Base-by-base conservation (phyloP, 2,888 invertebrate genomes). In the Cerceris rybyensis region DNA sequence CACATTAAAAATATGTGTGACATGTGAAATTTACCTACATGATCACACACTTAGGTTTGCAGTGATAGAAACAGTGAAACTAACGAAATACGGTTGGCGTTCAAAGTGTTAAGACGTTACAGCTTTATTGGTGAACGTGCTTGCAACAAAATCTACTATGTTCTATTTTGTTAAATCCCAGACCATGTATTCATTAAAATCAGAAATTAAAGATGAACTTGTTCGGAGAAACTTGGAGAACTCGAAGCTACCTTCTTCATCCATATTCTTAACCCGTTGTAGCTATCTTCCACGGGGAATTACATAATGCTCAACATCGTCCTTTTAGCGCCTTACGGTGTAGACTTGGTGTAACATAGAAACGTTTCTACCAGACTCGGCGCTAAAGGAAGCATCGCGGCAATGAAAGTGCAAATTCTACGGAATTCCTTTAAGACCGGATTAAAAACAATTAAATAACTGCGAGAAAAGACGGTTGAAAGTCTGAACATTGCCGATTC, bases 121-220 rank as follows among this genome's bases (percentile, higher is more conserved):
- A 28, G 28, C 28, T 28, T 28, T 28, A 28, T 4, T 28, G 28
- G 4, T 28, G 28, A 28, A 28, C 28, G 28, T 28, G 28, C 46
- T 11, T 46, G 1, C 46, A 11, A 5, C 1, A 13, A 46, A 46
- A 13, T 46, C 2, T 13, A 46, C n/a, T n/a, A n/a, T n/a, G 46
- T 46, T 46, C 1, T 13, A 46, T 46, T 43, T 43, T 16, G 9
- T 43, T 57, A 63, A 63, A 63, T 63, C 17, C 17, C n/a, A 28
- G 43, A 75, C 72, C 75, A 72, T 63, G 75, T 72, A 75, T 75
- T 75, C 67, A 63, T 76, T 76, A 76, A 76, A 73, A 73, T 65
- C 46, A 60, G 17, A 75, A 70, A 65, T 75, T 70, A 52, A 61
- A 14, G 52, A 46, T 13, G 13, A 60, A 68, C 46, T 63, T 73